Evolutionary conservation across 2,888 invertebrate species (phyloP).

Genomic region (Dione vanillae): DNA sequence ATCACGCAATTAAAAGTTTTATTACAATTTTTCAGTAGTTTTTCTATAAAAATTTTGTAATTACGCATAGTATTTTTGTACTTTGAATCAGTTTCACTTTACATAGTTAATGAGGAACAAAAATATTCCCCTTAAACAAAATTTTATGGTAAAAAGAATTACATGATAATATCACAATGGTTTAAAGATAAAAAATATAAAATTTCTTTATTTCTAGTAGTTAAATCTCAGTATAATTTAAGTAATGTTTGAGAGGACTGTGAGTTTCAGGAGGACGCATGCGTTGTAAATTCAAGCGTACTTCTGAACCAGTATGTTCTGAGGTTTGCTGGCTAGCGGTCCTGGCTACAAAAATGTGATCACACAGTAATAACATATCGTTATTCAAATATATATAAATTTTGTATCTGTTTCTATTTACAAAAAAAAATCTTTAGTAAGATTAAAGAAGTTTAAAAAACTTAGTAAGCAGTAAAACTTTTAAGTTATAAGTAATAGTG

Average conservation of each 20-base stretch:
- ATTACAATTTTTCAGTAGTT: no score
- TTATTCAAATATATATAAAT: constrained; percentile 26
- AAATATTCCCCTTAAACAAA: no score
- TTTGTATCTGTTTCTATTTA: neutral
- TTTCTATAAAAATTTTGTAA: no score
- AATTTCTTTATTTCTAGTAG: neutral
- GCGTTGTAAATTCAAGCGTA: constrained; percentile 39
- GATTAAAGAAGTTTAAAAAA: neutral
- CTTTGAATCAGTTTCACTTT: no score
- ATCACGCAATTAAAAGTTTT: no score
- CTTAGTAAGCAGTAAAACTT: neutral
- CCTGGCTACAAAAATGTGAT: constrained; percentile 37
- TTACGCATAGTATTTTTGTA: no score
- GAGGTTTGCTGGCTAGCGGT: constrained; percentile 43
- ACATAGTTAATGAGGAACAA: no score
- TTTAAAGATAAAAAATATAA: neutral
- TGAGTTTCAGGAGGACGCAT: constrained; percentile 40
- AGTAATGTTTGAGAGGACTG: neutral
- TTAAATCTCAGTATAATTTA: constrained; percentile 2
- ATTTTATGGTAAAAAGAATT: no score
- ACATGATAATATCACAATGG: neutral
- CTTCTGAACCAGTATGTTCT: constrained; percentile 44
- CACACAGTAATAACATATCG: constrained; percentile 14
- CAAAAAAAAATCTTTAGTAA: neutral
- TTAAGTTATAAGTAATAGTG: constrained; percentile 3